A percentile compares a stretch with the other conserved stretches of the same genome.
Conservation (phyloP, 2,888 invertebrate genomes). For the Hedychridium roseum region DNA sequence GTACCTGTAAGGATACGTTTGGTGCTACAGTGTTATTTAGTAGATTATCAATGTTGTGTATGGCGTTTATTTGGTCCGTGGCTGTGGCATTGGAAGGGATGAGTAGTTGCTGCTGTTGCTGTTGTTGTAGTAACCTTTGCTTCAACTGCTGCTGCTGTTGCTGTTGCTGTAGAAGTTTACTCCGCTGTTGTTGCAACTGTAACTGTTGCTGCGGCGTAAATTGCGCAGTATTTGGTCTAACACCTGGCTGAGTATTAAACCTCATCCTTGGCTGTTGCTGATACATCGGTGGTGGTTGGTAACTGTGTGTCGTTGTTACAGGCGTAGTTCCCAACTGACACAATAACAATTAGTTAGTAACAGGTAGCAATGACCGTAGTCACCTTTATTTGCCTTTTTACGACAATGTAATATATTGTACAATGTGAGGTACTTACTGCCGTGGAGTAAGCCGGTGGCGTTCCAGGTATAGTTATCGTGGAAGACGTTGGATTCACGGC, state of each 20-base stretch:
- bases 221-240: conserved; percentile 50
- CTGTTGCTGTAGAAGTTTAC: conserved; percentile 65
- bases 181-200: conserved; percentile 59
- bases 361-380: conserved; percentile 27
- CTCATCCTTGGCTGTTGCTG: conserved; percentile 59
- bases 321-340: conserved; percentile 55
- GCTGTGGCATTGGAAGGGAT: conserved; percentile 81
- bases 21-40: conserved; percentile 87
- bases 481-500: conserved; percentile 71
- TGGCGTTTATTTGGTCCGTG: conserved; percentile 66
- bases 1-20: conserved; percentile 83
- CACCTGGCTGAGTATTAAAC: conserved; percentile 52
- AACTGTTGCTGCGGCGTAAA: conserved; percentile 61
- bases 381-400: conserved; percentile 13
- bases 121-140: conserved; percentile 78
- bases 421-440: conserved; percentile 66
- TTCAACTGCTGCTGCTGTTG: conserved; percentile 69
- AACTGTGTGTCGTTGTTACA: conserved; percentile 61
- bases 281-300: conserved; percentile 63
- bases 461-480: conserved; percentile 67
- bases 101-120: conserved; percentile 82
- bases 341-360: neutral
- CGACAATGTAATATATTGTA: conserved; percentile 2
- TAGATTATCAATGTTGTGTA: conserved; percentile 82
- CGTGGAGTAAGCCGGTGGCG: conserved; percentile 72